phyloP scores from a whole-genome alignment of 1,140 invertebrate species.

The Pseudomyrmex dendroicus region DNA sequence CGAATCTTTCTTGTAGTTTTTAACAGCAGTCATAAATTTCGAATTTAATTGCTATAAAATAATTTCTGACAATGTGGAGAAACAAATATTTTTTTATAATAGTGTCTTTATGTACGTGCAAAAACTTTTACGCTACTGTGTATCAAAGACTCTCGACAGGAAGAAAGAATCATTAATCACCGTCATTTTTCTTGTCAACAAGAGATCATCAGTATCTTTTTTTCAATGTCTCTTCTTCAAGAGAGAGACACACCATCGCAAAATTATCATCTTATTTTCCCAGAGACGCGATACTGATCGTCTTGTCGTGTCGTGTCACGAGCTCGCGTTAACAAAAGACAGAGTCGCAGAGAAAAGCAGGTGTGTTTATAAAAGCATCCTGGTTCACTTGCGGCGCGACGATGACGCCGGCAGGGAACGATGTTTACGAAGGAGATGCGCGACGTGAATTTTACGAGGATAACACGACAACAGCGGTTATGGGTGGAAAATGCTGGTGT shows the following conservation, averaged over 20 bases:
- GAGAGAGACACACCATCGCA: neutral
- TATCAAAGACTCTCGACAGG: conserved; percentile 2
- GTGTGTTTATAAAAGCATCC: conserved; percentile 30
- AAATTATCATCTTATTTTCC: conserved; percentile 62
- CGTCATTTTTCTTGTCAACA: conserved; percentile 26
- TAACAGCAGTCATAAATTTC: neutral
- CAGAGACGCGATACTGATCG: conserved; percentile 63
- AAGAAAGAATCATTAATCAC: conserved; percentile 47
- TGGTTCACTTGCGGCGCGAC: conserved; percentile 35
- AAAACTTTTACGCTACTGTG: conserved; percentile 2
- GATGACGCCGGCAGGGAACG: conserved; percentile 45
- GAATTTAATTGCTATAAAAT: neutral
- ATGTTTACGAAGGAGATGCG: conserved; percentile 4
- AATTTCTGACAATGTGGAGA: neutral
- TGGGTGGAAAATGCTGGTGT: conserved; percentile 60
- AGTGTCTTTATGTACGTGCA: neutral
- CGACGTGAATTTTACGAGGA: conserved; percentile 44
- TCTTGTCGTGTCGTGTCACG: conserved; percentile 31
- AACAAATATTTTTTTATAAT: no score
- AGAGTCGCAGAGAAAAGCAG: conserved; percentile 11
- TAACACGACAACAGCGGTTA: neutral
- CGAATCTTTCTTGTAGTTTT: neutral
- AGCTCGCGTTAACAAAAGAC: conserved; percentile 65
- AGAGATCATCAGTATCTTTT: conserved; percentile 13
- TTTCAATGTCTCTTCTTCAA: neutral